Evolutionary conservation across 2,113 vertebrate genomes (phyloP).

Genomic region (Paramisgurnus dabryanus): DNA sequence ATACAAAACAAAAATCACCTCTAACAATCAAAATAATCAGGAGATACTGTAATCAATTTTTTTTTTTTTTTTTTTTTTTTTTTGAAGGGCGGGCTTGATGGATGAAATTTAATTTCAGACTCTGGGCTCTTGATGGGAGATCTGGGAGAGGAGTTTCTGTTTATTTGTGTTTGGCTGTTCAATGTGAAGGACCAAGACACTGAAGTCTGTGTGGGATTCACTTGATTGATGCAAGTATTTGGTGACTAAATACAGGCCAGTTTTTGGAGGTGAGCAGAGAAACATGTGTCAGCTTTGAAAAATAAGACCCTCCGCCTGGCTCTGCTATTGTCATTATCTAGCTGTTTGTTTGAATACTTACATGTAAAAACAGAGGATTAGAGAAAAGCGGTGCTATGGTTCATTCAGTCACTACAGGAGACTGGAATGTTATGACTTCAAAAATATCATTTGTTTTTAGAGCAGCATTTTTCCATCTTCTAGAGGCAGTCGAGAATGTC

Average conservation of each 20-base stretch:
- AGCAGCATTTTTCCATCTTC: slow-evolving; percentile 20
- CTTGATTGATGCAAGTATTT: slow-evolving; percentile 63
- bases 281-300: slow-evolving; percentile 31
- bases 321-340: neutral
- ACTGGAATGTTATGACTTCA: slow-evolving; percentile 51
- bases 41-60: too few relatives aligned
- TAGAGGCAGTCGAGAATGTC: slow-evolving; percentile 15
- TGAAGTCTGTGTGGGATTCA: slow-evolving; percentile 12
- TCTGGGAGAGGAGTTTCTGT: slow-evolving; percentile 35
- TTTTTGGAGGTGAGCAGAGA: slow-evolving; percentile 6
- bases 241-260: slow-evolving; percentile 58
- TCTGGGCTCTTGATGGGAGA: neutral
- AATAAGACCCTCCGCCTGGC: slow-evolving; percentile 31
- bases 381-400: slow-evolving; percentile 1
- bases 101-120: neutral
- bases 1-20: neutral
- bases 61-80: too few relatives aligned
- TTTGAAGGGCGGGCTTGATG: too few relatives aligned
- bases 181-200: slow-evolving; percentile 17
- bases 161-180: slow-evolving; percentile 40
- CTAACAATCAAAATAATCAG: neutral
- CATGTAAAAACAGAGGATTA: slow-evolving; percentile 15
- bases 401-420: slow-evolving; percentile 2
- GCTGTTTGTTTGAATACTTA: slow-evolving; percentile 26
- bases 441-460: slow-evolving; percentile 40